These are phyloP conservation scores for Cybosia mesomella DNA, from an alignment of 2,888 invertebrate species.

Conservation along the genomic window DNA sequence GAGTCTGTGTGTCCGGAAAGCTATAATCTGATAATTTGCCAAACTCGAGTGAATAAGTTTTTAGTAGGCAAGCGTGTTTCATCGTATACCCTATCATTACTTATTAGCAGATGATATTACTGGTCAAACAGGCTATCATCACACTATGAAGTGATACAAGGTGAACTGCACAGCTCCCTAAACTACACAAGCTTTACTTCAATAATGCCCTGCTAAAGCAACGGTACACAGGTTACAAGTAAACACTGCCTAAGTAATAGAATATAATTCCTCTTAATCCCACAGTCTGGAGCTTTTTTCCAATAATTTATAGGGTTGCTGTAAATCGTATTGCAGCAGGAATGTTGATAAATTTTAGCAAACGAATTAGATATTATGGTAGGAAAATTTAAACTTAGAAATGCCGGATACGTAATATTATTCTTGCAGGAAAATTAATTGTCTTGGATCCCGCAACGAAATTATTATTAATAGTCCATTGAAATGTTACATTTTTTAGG, in stretches of 20 bases:
- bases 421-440: too few relatives aligned
- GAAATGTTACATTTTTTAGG: too few relatives aligned
- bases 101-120: too few relatives aligned
- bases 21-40: too few relatives aligned
- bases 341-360: not conserved
- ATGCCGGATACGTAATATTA: too few relatives aligned
- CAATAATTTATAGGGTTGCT: slow-evolving; percentile 62
- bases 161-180: not conserved
- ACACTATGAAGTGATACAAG: not conserved
- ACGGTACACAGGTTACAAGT: slow-evolving; percentile 58
- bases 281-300: slow-evolving; percentile 55
- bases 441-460: too few relatives aligned
- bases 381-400: not conserved
- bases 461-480: too few relatives aligned
- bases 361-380: not conserved
- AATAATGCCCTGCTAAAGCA: slow-evolving; percentile 33
- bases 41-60: too few relatives aligned
- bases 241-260: slow-evolving; percentile 62
- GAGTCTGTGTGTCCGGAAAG: too few relatives aligned
- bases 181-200: not conserved
- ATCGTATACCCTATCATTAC: too few relatives aligned
- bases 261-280: slow-evolving; percentile 71
- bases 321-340: not conserved
- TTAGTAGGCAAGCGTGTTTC: too few relatives aligned
- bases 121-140: not conserved